A percentile compares a stretch with the other conserved stretches of the same genome.
Evolutionary conservation across 92 coral and sea anemone species (phyloP).

Genomic region (Siderastrea siderea): DNA sequence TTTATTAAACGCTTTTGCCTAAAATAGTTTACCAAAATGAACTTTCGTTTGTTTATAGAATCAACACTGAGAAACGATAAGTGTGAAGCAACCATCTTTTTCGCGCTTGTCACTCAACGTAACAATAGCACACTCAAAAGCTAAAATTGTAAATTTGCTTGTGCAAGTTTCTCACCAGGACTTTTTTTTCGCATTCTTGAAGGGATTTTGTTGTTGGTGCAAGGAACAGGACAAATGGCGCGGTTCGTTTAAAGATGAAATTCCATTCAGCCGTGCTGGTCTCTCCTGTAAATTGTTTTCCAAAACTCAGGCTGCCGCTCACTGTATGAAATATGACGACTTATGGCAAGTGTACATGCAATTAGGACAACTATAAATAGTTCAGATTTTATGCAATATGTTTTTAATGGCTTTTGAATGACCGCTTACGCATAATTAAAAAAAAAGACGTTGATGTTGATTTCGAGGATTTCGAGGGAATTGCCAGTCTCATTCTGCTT

Average conservation of each 20-base stretch:
- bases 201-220: slow-evolving; percentile 99
- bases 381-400: background rate
- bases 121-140: too few species aligned
- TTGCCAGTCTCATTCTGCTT: too few species aligned
- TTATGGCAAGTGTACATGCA: slow-evolving; percentile 76
- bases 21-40: background rate
- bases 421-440: too few species aligned
- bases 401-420: too few species aligned
- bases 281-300: slow-evolving; percentile 77
- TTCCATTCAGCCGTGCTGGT: slow-evolving; percentile 83
- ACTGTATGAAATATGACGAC: slow-evolving; percentile 94
- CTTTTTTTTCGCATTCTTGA: background rate
- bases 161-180: background rate
- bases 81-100: too few species aligned
- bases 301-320: slow-evolving; percentile 83
- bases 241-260: slow-evolving; percentile 66
- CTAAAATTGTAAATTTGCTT: background rate
- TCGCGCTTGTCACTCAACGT: too few species aligned
- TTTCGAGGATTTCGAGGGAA: too few species aligned
- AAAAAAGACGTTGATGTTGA: too few species aligned
- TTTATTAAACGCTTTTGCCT: background rate
- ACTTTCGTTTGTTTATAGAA: too few species aligned
- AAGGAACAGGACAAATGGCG: slow-evolving; percentile 85
- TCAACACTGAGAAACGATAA: too few species aligned
- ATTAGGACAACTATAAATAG: too few species aligned